Evolutionary conservation across 2,888 invertebrate species (phyloP).

Genomic region (Omphaloscelis lunosa): DNA sequence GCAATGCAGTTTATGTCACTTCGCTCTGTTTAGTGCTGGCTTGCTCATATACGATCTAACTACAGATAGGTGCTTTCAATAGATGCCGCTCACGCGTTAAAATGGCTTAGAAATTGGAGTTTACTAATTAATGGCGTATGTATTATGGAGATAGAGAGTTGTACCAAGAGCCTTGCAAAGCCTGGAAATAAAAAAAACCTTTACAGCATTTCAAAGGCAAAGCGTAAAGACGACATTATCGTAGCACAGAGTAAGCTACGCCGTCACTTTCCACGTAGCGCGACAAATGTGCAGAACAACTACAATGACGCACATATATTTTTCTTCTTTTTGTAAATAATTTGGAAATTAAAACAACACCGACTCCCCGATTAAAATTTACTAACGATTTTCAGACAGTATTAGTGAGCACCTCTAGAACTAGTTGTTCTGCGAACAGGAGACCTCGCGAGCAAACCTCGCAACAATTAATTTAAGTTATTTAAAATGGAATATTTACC

Average conservation of each 20-base stretch:
- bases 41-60: conserved; percentile 22
- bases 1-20: conserved; percentile 80
- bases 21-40: conserved; percentile 64
- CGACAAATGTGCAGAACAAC: neutral
- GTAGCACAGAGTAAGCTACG: neutral
- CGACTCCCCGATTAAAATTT: too few relatives aligned
- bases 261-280: neutral
- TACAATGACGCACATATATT: neutral
- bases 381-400: too few relatives aligned
- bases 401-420: too few relatives aligned
- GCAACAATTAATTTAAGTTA: too few relatives aligned
- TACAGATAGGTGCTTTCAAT: conserved; percentile 29
- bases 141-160: neutral
- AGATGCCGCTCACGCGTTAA: neutral
- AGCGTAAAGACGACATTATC: neutral
- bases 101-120: neutral
- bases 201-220: neutral
- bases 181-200: neutral
- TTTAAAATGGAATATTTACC: too few relatives aligned
- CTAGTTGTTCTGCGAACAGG: too few relatives aligned
- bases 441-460: too few relatives aligned
- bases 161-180: neutral
- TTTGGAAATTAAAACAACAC: too few relatives aligned
- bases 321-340: too few relatives aligned
- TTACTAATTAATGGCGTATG: neutral